phyloP scores from a whole-genome alignment of 2,797 vertebrate species.

The Amniataba percoides region DNA sequence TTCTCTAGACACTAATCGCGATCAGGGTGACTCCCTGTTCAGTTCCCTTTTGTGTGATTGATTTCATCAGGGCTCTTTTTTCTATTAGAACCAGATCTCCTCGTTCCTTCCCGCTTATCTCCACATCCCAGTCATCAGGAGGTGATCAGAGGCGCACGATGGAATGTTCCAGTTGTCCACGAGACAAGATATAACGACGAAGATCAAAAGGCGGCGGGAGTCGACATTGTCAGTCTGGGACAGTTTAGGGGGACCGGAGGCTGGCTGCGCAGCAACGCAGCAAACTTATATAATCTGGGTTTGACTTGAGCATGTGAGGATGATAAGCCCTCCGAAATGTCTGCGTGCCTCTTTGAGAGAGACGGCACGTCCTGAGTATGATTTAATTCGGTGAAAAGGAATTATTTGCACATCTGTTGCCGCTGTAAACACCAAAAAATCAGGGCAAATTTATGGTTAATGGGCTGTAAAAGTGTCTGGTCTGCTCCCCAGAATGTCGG shows the following conservation, averaged over 20 bases:
- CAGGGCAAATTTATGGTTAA: constrained; percentile 63
- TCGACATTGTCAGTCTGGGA: constrained; percentile 48
- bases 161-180: constrained; percentile 64
- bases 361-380: background rate
- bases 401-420: constrained; percentile 73
- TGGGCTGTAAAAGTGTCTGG: constrained; percentile 75
- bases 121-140: constrained; percentile 66
- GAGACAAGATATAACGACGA: constrained; percentile 51
- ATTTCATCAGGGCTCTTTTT: constrained; percentile 59
- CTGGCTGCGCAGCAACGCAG: constrained; percentile 1
- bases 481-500: constrained; percentile 62
- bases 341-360: background rate
- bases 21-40: constrained; percentile 58
- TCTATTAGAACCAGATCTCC: constrained; percentile 71
- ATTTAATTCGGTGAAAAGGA: constrained; percentile 41
- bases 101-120: constrained; percentile 59
- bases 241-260: constrained; percentile 30
- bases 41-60: constrained; percentile 54
- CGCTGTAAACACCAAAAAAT: constrained; percentile 68
- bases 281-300: constrained; percentile 34
- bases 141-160: constrained; percentile 66
- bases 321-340: constrained; percentile 3
- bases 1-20: constrained; percentile 54
- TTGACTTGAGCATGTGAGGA: background rate
- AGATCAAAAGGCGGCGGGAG: constrained; percentile 53